Base-by-base conservation (phyloP, 1,140 invertebrate genomes). In the Drepana arcuata region DNA sequence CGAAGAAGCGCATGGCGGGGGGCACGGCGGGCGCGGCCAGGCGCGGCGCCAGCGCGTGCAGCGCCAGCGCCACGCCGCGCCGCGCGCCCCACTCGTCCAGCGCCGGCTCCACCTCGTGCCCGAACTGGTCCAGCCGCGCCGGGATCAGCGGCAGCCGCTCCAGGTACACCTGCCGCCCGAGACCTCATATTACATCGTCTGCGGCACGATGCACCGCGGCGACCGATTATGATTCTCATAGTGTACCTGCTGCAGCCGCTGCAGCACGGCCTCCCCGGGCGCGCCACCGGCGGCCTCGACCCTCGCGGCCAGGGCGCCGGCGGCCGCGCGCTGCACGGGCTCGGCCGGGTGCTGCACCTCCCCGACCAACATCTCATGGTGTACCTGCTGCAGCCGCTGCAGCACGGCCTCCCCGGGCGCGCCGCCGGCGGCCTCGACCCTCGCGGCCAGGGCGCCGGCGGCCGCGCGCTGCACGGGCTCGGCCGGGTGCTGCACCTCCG, bases 51-150 rank as follows among this genome's bases (percentile, higher is more conserved):
- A 96, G 83, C 66, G 93, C 88, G 1, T 84, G 85, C 12, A 97
- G 83, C 10, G 93, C 91, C 34, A 95, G 83, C 0, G 94, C 96
- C 30, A 96, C 91, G 10, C 97, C 97, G 49, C 91, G 88, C 26
- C 98, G 85, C 1, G 92, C 91, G 37, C 91, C 90, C 95, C 95
- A 99, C 44, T 90, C 89, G 75, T 98, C 96, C 24, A 93, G 85
- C 16, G 93, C 90, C 49, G 94, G 91, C 55, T 91, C 89, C 10
- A 96, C 84, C 53, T 95, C 89, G 27, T 97, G 90, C 21, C 96
- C 96, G 84, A 99, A 96, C 67, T 93, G 89, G 78, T 99, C 96
- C 29, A 95, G 71, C 66, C 92, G 90, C 2, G 94, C 92, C 9
- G 93, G 94, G 44, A 95, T 92, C 83, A 96, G 73, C 66, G 84